Evolutionary conservation across 2,113 vertebrate species (phyloP), one percentile per base, ranked within the genome.

Genomic region (Esox niger): DNA sequence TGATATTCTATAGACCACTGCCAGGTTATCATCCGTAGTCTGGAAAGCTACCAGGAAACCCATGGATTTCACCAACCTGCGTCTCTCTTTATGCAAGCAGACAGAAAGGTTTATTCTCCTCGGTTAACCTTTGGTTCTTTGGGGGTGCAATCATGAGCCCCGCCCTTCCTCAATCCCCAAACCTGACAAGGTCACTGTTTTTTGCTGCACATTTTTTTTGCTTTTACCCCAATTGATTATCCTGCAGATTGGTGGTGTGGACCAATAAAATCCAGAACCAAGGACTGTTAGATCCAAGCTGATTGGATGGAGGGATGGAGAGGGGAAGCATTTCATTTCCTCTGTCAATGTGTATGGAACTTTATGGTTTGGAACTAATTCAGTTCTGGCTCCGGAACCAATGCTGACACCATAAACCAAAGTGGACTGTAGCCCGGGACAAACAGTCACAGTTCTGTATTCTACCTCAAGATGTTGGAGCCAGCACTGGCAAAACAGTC

Each of bases 301-400:
- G 27, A 76, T 66, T 54, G 74, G 27, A 70, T 68, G 75, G 70
- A 79, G 75, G 70, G 63, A 66, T 54, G 71, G 38, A 4, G 29
- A 59, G 57, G 6, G 20, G 57, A 73, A 81, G 75, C 78, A 80
- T 73, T 84, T 86, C 68, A 82, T 75, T 67, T 73, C 68, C 68
- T 38, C 77, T 65, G 10, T 60, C 56, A 32, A 68, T 56, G 69
- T 73, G 75, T 55, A 47, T 52, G 77, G 69, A 80, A 82, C 71
- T 86, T 87, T 89, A 90, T 89, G 84, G 84, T 82, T 83, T 84
- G 84, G 84, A 90, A 90, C 81, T 79, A 87, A 88, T 86, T 78
- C 75, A 75, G 62, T 77, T 69, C 64, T 70, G 61, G 63, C 59
- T 46, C 62, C 66, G 80, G 76, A 75, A 85, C 72, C 73, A 66